Evolutionary conservation across 2,797 vertebrate genomes (phyloP).

Genomic region (Serranus cabrilla): DNA sequence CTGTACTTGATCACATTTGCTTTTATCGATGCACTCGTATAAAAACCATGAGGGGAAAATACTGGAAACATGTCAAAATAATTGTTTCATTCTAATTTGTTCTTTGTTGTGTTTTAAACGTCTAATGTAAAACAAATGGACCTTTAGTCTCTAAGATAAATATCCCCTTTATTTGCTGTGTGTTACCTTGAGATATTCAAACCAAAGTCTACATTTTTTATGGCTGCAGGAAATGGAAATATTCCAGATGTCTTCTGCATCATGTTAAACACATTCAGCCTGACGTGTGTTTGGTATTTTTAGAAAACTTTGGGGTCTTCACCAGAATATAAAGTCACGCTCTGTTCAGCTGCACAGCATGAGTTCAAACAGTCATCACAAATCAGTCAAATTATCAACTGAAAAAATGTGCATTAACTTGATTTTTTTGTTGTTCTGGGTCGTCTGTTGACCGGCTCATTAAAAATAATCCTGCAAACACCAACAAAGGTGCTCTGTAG

Average conservation of each 20-base stretch:
- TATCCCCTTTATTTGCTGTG: not conserved
- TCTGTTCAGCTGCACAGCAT: not conserved
- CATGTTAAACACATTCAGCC: conserved; percentile 16
- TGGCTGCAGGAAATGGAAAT: conserved; percentile 24
- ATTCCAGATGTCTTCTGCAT: conserved; percentile 28
- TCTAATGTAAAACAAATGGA: not conserved
- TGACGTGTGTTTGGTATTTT: conserved; percentile 40
- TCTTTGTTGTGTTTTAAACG: not conserved
- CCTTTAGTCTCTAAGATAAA: not conserved
- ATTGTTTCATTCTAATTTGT: not conserved
- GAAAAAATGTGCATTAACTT: not conserved
- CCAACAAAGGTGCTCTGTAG: conserved; percentile 5
- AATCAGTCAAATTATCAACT: conserved; percentile 1
- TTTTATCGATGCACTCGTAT: not conserved
- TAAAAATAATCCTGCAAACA: conserved; percentile 11
- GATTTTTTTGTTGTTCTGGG: not conserved
- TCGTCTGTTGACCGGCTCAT: not conserved
- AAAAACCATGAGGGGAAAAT: not conserved
- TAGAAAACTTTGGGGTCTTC: not conserved
- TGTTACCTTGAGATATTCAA: conserved; percentile 16
- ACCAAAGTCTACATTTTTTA: not conserved
- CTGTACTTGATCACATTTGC: not conserved
- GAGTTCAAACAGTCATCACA: conserved; percentile 19
- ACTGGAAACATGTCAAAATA: not conserved
- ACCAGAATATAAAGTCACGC: conserved; percentile 1